Evolutionary conservation across 1,140 invertebrate species (phyloP), one percentile per base, ranked within the genome.

Genomic region (Drosophila sucinea): DNA sequence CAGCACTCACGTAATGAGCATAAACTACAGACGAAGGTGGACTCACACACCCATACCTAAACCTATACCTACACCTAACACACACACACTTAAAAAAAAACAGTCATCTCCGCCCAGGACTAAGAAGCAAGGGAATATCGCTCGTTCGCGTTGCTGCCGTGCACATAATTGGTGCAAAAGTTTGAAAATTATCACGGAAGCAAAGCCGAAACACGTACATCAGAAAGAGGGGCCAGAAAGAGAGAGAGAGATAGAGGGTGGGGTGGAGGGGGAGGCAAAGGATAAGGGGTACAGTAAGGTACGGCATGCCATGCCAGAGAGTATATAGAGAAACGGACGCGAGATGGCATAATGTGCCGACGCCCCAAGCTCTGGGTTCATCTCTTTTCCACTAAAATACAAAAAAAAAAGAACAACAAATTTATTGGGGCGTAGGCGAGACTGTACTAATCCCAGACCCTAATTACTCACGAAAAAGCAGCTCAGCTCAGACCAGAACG

Each of bases 111-210:
- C 69, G 67, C 60, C 64, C 63, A 70, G 29, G 44, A 25, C 44
- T 51, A 51, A 51, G 44, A 51, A 33, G 44, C 25, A 65, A 69
- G 69, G 73, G 79, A 83, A 89, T 83, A 75, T 61, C 79, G 77
- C 84, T 51, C 79, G 77, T 77, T 27, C 23, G 44, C 44, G 23
- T 25, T 51, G 77, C 70, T 81, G 83, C 67, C 83, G 79, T 87
- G 83, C 84, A 87, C 84, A 87, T 87, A 87, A 87, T 87, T 87
- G 83, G 83, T 87, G 84, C 79, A 87, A 87, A 87, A 87, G 83
- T 87, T 87, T 83, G 79, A 87, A 77, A 87, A 87, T 89, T 87
- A 87, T 87, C 83, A 87, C 83, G 83, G 83, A 89, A 87, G 76
- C 76, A 89, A 77, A 82, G 83, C 72, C 84, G 79, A 83, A 87